Evolutionary conservation across 2,113 vertebrate species (phyloP).

Genomic region (Lophura nycthemera): DNA sequence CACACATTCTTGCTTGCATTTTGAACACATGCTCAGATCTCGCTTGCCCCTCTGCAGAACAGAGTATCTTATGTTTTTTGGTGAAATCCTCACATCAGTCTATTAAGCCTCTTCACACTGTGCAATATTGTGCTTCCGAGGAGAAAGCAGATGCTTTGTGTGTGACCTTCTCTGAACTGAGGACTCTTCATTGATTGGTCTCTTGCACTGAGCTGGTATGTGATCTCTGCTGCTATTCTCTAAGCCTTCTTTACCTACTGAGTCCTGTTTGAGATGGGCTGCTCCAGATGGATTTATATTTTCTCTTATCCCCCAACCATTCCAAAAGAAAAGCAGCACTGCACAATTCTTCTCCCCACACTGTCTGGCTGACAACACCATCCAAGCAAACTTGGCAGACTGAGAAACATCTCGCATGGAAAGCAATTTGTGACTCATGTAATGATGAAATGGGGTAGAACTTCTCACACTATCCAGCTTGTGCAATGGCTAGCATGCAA

Average conservation of each 20-base stretch:
- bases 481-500: accelerated
- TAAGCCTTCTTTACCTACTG: background rate
- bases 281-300: background rate
- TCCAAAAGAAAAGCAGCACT: background rate
- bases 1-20: background rate
- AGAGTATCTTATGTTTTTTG: background rate
- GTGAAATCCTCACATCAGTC: background rate
- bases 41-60: background rate
- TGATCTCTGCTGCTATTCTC: background rate
- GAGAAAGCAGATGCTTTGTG: background rate
- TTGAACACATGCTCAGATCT: background rate
- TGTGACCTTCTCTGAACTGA: accelerated
- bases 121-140: background rate
- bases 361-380: background rate
- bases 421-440: background rate
- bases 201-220: background rate
- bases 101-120: background rate
- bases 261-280: background rate
- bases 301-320: background rate
- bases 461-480: no score
- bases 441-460: background rate
- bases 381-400: background rate
- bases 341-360: background rate
- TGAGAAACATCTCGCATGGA: background rate
- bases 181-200: background rate